Percentiles rank a stretch among this genome's conserved stretches.
Evolutionary conservation across 2,888 invertebrate genomes (phyloP).

Genomic region (Papilio elwesi): DNA sequence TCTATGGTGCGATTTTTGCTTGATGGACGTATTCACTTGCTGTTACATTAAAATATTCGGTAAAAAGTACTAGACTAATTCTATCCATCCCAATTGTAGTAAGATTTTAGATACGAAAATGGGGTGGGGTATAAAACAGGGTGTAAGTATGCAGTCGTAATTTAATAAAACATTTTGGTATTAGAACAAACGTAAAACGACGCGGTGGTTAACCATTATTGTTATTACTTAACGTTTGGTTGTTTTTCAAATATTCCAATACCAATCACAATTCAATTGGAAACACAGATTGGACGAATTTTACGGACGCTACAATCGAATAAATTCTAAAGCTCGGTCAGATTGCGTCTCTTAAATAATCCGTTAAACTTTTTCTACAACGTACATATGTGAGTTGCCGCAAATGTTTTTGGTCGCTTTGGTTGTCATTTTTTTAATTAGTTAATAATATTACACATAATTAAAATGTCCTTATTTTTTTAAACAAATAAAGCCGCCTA

Average conservation of each 20-base stretch:
- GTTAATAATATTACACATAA: too few species aligned
- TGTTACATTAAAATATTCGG: too few species aligned
- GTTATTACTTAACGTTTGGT: constrained; percentile 27
- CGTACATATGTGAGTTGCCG: not conserved
- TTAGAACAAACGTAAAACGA: constrained; percentile 12
- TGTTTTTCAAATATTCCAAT: constrained; percentile 24
- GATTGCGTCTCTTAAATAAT: constrained; percentile 10
- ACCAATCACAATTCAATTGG: constrained; percentile 32
- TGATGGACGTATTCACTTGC: too few species aligned
- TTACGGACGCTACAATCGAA: constrained; percentile 24
- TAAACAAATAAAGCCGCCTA: too few species aligned
- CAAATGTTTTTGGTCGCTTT: not conserved
- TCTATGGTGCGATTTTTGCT: too few species aligned
- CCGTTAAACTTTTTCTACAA: constrained; percentile 10
- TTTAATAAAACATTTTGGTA: not conserved
- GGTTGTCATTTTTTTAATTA: not conserved
- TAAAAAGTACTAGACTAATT: too few species aligned
- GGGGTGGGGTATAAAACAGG: too few species aligned
- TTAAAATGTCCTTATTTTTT: too few species aligned
- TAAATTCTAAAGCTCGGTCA: constrained; percentile 23
- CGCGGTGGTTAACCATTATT: constrained; percentile 6
- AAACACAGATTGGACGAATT: constrained; percentile 21
- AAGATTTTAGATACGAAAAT: too few species aligned
- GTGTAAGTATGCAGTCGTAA: too few species aligned
- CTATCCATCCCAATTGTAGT: too few species aligned